Conservation (phyloP, 2,888 invertebrate species). For the Idaea biselata region DNA sequence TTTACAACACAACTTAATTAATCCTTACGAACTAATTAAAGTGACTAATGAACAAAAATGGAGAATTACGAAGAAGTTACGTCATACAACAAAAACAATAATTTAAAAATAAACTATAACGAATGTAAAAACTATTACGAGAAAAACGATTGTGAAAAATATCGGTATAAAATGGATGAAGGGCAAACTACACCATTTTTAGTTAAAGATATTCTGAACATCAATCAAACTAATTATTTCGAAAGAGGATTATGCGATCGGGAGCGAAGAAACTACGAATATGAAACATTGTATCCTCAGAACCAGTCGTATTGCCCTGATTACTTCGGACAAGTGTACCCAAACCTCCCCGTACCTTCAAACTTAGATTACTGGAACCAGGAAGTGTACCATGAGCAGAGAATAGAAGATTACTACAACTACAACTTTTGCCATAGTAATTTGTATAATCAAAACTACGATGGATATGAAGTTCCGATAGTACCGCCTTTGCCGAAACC, state of each 20-base stretch:
- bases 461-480: constrained; percentile 45
- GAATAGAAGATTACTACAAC: constrained; percentile 64
- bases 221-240: constrained; percentile 57
- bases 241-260: constrained; percentile 60
- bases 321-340: constrained; percentile 57
- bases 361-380: constrained; percentile 66
- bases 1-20: constrained; percentile 62
- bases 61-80: constrained; percentile 66
- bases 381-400: constrained; percentile 59
- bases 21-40: constrained; percentile 45
- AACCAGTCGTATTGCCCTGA: constrained; percentile 56
- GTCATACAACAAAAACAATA: constrained; percentile 51
- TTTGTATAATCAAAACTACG: constrained; percentile 61
- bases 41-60: constrained; percentile 58
- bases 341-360: constrained; percentile 53
- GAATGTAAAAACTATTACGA: constrained; percentile 53
- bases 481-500: constrained; percentile 36
- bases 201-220: constrained; percentile 69
- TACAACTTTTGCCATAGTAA: constrained; percentile 64
- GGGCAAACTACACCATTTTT: constrained; percentile 65
- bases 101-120: constrained; percentile 54
- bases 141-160: constrained; percentile 42
- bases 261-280: constrained; percentile 50
- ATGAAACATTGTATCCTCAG: constrained; percentile 53
- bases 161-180: constrained; percentile 49